Base-by-base conservation (phyloP, 1,140 invertebrate genomes). In the Venturia canescens region DNA sequence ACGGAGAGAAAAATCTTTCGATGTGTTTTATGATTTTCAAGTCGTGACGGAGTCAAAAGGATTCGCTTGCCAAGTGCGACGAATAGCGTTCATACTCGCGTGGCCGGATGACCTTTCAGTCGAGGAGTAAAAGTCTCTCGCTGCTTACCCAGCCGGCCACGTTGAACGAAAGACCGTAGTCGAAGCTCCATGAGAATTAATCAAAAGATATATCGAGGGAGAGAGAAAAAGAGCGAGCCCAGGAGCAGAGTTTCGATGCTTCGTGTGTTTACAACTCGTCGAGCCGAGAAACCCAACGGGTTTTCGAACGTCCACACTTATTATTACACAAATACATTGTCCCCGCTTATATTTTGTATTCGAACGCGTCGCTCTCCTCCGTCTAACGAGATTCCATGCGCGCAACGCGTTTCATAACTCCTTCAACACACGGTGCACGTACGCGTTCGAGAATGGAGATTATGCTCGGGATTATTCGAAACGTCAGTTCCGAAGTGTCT, bases 41-140 rank as follows among this genome's bases (percentile, higher is more conserved):
- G 27, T 63, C 23, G 60, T 23, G n/a, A n/a, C 53, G 18, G 18
- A 57, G 18, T n/a, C 9, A 63, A 63, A 23, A 63, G 60, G 60
- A 63, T 23, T 23, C 26, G 21, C 21, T 63, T 23, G 60, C 23
- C 26, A 63, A 63, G 60, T 26, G 23, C 60, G 60, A n/a, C 15
- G n/a, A 26, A 26, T 63, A 63, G 60, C 21, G 27, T 63, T 26
- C 27, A 63, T 63, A 63, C 21, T 63, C 21, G 60, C 21, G 60
- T 63, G 60, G 60, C 60, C 60, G 60, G 60, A 63, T 63, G 60
- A 63, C 60, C 60, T 63, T 63, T 63, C 27, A 23, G 21, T 23
- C 27, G 11, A 63, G 60, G 60, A 63, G 60, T 63, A 63, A 63
- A 63, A 63, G 60, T 63, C 23, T 63, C 60, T 63, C 15, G 60